Evolutionary conservation across 2,113 vertebrate genomes (phyloP).

Genomic region (Pachyramphus minor): DNA sequence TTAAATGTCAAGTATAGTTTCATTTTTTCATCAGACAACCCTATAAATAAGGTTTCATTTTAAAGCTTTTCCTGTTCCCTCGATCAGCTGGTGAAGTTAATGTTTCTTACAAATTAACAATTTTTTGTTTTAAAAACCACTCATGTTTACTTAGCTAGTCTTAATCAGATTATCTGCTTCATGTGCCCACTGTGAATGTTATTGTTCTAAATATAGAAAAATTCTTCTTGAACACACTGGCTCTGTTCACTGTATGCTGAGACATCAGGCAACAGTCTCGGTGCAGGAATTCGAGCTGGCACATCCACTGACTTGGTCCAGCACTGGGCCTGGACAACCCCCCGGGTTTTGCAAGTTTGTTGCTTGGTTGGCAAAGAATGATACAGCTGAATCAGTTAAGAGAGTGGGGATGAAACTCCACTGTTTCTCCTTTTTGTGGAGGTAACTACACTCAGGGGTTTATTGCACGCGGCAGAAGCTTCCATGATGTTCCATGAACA

Average conservation of each 20-base stretch:
- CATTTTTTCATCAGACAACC: not conserved
- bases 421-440: not conserved
- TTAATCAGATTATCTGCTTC: not conserved
- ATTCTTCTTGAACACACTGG: not conserved
- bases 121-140: not conserved
- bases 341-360: fast-evolving
- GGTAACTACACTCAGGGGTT: fast-evolving
- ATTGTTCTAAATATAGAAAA: not conserved
- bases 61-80: not conserved
- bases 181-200: fast-evolving
- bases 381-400: not conserved
- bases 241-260: not conserved
- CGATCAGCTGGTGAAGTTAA: not conserved
- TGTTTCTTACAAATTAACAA: not conserved
- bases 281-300: not conserved
- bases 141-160: not conserved
- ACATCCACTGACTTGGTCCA: not conserved
- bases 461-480: fast-evolving
- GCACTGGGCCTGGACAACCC: fast-evolving
- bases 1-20: not conserved
- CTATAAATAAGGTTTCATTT: not conserved
- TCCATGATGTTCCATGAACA: not conserved
- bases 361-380: not conserved
- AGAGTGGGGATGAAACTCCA: fast-evolving
- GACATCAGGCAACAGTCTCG: not conserved